Evolutionary conservation across 2,113 vertebrate genomes (phyloP).

Genomic region (Nansenia antarctica): DNA sequence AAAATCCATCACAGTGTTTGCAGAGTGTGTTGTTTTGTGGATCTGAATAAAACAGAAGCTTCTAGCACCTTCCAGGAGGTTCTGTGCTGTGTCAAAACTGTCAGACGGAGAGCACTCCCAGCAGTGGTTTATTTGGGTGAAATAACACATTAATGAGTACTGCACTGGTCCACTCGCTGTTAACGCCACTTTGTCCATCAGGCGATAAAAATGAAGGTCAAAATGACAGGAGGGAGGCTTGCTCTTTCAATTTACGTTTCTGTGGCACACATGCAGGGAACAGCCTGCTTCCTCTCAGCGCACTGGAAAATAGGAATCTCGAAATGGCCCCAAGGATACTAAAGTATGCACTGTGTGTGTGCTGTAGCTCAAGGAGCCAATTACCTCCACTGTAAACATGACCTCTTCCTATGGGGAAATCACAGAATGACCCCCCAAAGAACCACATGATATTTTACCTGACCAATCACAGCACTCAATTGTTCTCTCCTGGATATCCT

Average conservation of each 20-base stretch:
- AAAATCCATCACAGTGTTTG: not conserved
- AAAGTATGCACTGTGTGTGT: conserved; percentile 4
- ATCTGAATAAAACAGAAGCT: not conserved
- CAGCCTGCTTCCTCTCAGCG: not conserved
- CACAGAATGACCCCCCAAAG: conserved; percentile 49
- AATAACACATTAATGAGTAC: conserved; percentile 1
- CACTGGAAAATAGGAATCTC: conserved; percentile 2
- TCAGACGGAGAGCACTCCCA: not conserved
- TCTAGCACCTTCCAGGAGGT: too few species aligned
- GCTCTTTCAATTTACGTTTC: conserved; percentile 14
- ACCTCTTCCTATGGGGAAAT: conserved; percentile 49
- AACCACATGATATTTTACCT: conserved; percentile 36
- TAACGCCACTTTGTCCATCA: conserved; percentile 20
- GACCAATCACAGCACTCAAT: conserved; percentile 37
- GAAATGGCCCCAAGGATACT: conserved; percentile 28
- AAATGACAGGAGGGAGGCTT: conserved; percentile 15
- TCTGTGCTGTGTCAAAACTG: not conserved
- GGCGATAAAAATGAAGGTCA: conserved; percentile 27
- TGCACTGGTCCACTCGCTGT: not conserved
- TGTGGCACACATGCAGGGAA: conserved; percentile 12
- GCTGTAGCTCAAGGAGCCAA: conserved; percentile 38
- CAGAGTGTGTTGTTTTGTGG: not conserved
- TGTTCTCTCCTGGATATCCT: conserved; percentile 17
- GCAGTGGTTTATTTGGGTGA: not conserved
- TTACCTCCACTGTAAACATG: conserved; percentile 58